These are phyloP conservation scores for Macaca nemestrina DNA, from an alignment of 2,113 vertebrate genomes.

Conservation along the genomic window DNA sequence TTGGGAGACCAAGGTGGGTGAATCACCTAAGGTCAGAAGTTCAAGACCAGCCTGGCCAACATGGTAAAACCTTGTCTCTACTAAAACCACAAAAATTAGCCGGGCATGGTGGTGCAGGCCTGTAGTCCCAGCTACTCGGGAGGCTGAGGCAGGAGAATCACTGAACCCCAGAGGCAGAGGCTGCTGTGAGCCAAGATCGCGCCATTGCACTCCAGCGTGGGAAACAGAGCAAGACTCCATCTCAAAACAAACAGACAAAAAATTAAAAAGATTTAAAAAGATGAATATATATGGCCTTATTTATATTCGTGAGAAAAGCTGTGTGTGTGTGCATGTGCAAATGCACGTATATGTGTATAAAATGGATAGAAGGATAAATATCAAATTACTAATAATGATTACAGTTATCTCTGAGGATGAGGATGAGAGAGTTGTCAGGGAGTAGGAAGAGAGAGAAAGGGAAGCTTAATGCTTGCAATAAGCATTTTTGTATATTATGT, in stretches of 20 bases:
- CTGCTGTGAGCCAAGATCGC: not conserved
- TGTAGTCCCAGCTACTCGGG: not conserved
- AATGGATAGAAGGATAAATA: not conserved
- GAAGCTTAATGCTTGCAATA: not conserved
- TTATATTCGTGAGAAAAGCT: not conserved
- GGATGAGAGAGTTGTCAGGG: not conserved
- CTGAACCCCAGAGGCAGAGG: not conserved
- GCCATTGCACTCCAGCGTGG: not conserved
- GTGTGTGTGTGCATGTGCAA: not conserved
- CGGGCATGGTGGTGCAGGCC: not conserved
- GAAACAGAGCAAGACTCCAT: not conserved
- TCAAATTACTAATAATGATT: not conserved
- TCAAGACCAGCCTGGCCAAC: not conserved
- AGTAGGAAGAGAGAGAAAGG: not conserved
- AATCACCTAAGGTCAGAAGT: not conserved
- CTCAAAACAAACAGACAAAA: not conserved
- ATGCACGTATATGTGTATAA: not conserved
- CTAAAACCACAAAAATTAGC: not conserved
- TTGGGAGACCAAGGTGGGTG: not conserved
- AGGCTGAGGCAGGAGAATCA: not conserved
- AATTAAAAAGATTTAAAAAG: not conserved
- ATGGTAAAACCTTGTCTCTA: not conserved
- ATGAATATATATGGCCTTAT: not conserved
- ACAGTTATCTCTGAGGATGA: not conserved
- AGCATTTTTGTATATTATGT: not conserved